Percentiles rank a stretch among this genome's conserved stretches.
Conservation (phyloP, 1,140 invertebrate genomes). For the Acromyrmex charruanus region DNA sequence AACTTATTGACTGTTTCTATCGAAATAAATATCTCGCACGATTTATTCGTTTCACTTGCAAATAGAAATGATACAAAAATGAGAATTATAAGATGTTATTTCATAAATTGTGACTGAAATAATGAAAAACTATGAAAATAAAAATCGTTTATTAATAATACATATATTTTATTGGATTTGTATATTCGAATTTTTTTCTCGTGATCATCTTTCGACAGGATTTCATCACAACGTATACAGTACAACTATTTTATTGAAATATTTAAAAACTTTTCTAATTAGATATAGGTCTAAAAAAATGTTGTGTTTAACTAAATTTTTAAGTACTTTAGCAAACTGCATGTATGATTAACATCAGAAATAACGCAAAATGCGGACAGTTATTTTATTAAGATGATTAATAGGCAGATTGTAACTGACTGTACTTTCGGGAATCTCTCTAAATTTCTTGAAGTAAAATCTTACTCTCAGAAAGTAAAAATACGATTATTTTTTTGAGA, state of each 20-base stretch:
- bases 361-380: not conserved
- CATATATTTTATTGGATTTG: constrained; percentile 5
- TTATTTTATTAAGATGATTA: constrained; percentile 1
- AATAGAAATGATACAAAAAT: not conserved
- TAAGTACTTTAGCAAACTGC: too few relatives aligned
- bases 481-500: too few relatives aligned
- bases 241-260: not conserved
- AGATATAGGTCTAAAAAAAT: too few relatives aligned
- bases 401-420: not conserved
- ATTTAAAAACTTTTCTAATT: not conserved
- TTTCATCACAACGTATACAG: too few relatives aligned
- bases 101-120: not conserved
- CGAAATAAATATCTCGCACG: not conserved
- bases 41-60: not conserved
- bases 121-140: not conserved
- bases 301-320: too few relatives aligned
- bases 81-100: not conserved
- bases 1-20: not conserved
- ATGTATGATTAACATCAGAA: too few relatives aligned
- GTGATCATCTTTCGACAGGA: too few relatives aligned
- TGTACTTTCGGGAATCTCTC: not conserved
- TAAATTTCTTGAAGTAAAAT: too few relatives aligned
- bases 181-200: not conserved
- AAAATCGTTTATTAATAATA: not conserved
- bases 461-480: too few relatives aligned